Base-by-base conservation (phyloP, 2,888 invertebrate species). In the Heliconius ismenius region DNA sequence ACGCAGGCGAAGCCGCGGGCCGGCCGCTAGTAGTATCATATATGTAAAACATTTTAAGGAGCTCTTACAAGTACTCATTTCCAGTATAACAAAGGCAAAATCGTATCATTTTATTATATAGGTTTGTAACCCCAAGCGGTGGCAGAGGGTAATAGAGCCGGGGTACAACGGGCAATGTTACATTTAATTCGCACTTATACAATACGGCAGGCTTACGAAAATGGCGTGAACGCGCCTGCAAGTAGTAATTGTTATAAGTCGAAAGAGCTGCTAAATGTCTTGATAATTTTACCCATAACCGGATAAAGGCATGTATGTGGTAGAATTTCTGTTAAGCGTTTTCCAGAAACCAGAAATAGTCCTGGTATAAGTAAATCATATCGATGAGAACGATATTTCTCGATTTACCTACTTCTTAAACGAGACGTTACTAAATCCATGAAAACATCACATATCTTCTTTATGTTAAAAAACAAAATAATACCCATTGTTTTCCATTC, bases 41-140 rank as follows among this genome's bases (percentile, higher is more conserved):
- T 70, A 70, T 58, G 24, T 32, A 70, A 32, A 58, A 24, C 32
- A 36, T 58, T 70, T n/a, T 70, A 64, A 32, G 49, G 43, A 73
- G 15, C 73, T 75, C 67, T 77, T 73, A 77, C 36, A 26, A 54
- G 28, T 54, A 74, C 65, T 73, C 75, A 77, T 77, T 77, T 73
- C 11, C 54, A 64, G 39, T 68, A 75, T 69, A 73, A 75, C 69
- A 77, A 69, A 76, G 74, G 73, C 69, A 75, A 74, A 65, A 73
- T 75, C 77, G 49, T 79, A 75, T 73, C 75, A 75, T 77, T 79
- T 79, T 79, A 79, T 79, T 73, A 65, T 62, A 69, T 77, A 73
- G 79, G 77, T 70, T 75, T 77, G 75, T 74, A 77, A 79, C 75
- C 79, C 77, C 73, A 75, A 77, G 73, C 79, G 73, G 68, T 75